Evolutionary conservation across 37 sponge, comb jelly and placozoan species (phyloP).

Genomic region (Dysidea cf. avara): DNA sequence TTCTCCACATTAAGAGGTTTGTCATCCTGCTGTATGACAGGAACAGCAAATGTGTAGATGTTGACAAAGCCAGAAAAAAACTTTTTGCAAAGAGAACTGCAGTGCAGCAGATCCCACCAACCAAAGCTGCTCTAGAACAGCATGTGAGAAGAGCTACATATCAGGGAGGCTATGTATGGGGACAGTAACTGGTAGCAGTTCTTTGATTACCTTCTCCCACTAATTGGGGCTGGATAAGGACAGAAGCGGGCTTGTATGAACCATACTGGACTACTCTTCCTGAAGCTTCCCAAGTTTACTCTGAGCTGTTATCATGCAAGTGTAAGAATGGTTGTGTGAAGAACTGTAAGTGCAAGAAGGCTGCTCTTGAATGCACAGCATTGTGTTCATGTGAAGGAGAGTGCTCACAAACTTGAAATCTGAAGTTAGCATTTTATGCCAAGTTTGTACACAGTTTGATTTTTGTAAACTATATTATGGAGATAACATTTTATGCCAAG

Average conservation of each 20-base stretch:
- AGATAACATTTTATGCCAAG: too few species aligned
- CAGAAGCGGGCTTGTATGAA: not conserved
- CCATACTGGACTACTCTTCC: not conserved
- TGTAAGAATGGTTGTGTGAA: not conserved
- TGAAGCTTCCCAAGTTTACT: not conserved
- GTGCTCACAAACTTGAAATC: too few species aligned
- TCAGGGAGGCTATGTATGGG: constrained; percentile 10
- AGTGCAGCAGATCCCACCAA: not conserved
- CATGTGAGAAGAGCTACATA: constrained; percentile 6
- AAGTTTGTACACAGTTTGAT: too few species aligned
- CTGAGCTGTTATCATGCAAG: constrained; percentile 1
- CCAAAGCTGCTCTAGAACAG: not conserved
- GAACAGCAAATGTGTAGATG: not conserved
- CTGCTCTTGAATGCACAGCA: not conserved
- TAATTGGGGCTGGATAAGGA: constrained; percentile 9
- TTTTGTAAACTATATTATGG: too few species aligned
- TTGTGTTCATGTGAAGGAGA: not conserved
- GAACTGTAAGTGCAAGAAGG: too few species aligned
- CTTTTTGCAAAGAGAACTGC: not conserved
- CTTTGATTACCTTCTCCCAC: not conserved
- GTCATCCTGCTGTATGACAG: not conserved
- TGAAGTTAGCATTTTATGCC: too few species aligned
- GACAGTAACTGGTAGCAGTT: not conserved
- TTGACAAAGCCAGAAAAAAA: not conserved
- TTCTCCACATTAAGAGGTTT: too few species aligned